A percentile compares a stretch with the other conserved stretches of the same genome.
Evolutionary conservation across 1,140 invertebrate genomes (phyloP).

Genomic region (Nilaparvata lugens): DNA sequence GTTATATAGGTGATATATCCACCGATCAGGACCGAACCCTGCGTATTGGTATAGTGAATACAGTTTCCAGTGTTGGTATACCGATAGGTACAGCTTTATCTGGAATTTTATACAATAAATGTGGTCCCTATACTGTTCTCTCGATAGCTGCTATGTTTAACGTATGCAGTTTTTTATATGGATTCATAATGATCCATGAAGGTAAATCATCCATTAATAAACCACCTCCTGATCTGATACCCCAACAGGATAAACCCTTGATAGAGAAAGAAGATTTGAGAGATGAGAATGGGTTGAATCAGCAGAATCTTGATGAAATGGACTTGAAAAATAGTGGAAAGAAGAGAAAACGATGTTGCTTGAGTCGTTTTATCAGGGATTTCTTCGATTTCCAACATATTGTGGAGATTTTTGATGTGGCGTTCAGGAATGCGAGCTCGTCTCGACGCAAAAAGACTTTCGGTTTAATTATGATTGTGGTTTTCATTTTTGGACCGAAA

Average conservation of each 20-base stretch:
- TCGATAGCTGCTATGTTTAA: constrained; percentile 61
- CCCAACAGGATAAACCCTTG: not conserved
- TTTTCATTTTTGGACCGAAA: constrained; percentile 65
- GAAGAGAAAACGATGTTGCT: not conserved
- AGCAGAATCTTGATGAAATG: too few relatives aligned
- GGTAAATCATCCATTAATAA: not conserved
- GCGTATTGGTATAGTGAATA: constrained; percentile 72
- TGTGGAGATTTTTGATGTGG: constrained; percentile 13
- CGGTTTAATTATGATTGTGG: constrained; percentile 66
- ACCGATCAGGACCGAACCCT: constrained; percentile 68
- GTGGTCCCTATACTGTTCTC: constrained; percentile 72
- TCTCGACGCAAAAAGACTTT: constrained; percentile 47
- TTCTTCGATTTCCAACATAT: constrained; percentile 21
- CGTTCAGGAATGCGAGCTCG: constrained; percentile 40
- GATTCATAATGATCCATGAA: constrained; percentile 25
- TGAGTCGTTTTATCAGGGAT: constrained; percentile 27
- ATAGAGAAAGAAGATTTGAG: too few relatives aligned
- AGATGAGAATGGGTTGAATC: too few relatives aligned
- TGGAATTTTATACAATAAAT: constrained; percentile 44
- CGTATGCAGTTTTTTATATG: constrained; percentile 60
- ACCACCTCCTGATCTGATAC: not conserved
- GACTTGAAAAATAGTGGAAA: not conserved
- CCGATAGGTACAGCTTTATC: constrained; percentile 43
- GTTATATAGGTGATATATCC: constrained; percentile 79
- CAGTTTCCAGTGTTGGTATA: constrained; percentile 68